A percentile compares a stretch with the other conserved stretches of the same genome.
Evolutionary conservation across 2,113 vertebrate species (phyloP).

Genomic region (Anoura caudifer): DNA sequence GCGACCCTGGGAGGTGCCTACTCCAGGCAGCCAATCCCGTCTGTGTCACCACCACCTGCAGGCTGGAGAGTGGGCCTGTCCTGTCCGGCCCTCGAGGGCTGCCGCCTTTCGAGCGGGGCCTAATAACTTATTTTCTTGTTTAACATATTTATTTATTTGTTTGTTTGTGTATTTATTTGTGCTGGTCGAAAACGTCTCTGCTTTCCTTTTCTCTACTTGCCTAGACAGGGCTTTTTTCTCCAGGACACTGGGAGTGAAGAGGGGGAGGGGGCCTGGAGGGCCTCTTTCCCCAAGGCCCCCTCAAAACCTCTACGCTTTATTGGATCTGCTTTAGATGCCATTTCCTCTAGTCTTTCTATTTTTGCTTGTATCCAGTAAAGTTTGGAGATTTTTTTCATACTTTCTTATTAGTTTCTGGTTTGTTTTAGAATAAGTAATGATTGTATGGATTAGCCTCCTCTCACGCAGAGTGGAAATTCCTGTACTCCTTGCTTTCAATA

Average conservation of each 20-base stretch:
- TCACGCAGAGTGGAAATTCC: not conserved
- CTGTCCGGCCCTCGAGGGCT: conserved; percentile 47
- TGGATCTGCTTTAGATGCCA: not conserved
- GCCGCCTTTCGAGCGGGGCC: conserved; percentile 71
- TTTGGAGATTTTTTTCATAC: conserved; percentile 29
- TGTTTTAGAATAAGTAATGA: not conserved
- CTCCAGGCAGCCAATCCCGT: not conserved
- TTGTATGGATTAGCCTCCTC: not conserved
- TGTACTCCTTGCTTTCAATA: not conserved
- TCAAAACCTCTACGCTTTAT: conserved; percentile 11
- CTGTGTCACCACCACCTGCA: fast-evolving
- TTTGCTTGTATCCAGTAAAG: conserved; percentile 53
- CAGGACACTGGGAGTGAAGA: not conserved
- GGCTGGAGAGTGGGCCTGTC: not conserved
- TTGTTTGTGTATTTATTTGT: conserved; percentile 55
- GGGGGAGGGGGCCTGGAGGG: not conserved
- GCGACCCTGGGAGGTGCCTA: not conserved
- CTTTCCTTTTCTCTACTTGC: not conserved
- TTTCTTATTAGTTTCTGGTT: conserved; percentile 35
- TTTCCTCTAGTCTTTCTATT: conserved; percentile 13
- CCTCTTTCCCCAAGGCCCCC: conserved; percentile 8
- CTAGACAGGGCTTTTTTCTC: not conserved
- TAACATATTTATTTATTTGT: conserved; percentile 65
- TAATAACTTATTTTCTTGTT: conserved; percentile 37
- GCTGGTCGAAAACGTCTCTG: conserved; percentile 50